Base-by-base conservation (phyloP, 2,113 vertebrate species). In the Istiophorus platypterus region DNA sequence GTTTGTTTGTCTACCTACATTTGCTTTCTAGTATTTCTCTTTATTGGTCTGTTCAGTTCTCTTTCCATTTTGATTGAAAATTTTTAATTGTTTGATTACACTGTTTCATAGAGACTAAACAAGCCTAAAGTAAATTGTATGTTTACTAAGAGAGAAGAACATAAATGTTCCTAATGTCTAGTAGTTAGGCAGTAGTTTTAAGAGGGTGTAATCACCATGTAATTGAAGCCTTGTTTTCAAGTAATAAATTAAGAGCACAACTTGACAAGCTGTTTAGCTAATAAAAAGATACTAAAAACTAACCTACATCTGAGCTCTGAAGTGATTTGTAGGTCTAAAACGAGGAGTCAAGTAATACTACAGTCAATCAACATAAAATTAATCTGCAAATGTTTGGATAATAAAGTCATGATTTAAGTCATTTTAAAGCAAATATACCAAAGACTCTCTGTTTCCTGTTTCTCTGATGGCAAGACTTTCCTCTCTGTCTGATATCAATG, bases 151-250 rank as follows among this genome's bases (percentile, higher is more conserved):
- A 73, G 78, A 72, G 57, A 68, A 89, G 68, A 20, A 59, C 68
- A 78, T 78, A 77, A 86, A 87, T 14, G 78, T 82, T 66, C 34
- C 17, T 67, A 82, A 87, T 76, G 89, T 76, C 72, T 49, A 29
- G 82, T 85, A 65, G 78, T 92, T 82, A 91, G 75, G 84, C 74
- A 39, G 59, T 72, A 64, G 88, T 78, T 92, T 89, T 91, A 91
- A 85, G 54, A 85, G 86, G 85, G 41, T 84, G 85, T 92, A 91
- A 92, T 92, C 90, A 90, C 80, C 86, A 82, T 79, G 81, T 92
- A 92, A 93, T 89, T 87, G 85, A 91, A 37, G 65, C 72, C 87
- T 92, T 91, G 87, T 92, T 92, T 90, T 88, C 78, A 62, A 74
- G 90, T 84, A 66, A 90, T 92, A 89, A 89, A 92, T 90, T 87